These are phyloP conservation scores for Amblyopsis rosae DNA, from an alignment of 2,113 vertebrate species.

Conservation along the genomic window DNA sequence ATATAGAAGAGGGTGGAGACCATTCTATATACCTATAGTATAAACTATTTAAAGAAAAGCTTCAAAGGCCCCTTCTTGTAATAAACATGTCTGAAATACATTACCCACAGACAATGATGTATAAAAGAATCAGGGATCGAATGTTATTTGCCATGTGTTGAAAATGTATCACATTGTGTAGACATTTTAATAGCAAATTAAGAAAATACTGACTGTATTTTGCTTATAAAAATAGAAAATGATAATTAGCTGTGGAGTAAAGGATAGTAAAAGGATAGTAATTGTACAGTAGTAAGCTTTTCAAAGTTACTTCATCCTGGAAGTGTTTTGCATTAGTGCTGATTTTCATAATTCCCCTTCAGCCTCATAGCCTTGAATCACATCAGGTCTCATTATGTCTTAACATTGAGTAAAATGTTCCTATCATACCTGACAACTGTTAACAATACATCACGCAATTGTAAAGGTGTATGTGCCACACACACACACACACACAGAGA, in stretches of 20 bases:
- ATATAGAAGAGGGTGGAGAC: too few relatives aligned
- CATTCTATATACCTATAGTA: not conserved
- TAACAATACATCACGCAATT: constrained; percentile 16
- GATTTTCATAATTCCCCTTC: constrained; percentile 4
- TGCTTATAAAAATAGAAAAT: constrained; percentile 1
- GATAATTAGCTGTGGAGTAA: not conserved
- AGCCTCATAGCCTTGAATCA: constrained; percentile 29
- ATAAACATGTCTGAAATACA: not conserved
- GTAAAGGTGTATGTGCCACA: constrained; percentile 11
- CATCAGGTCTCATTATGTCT: constrained; percentile 29
- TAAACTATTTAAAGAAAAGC: not conserved
- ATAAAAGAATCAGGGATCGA: too few relatives aligned
- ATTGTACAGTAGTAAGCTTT: too few relatives aligned
- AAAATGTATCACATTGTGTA: too few relatives aligned
- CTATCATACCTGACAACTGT: constrained; percentile 25
- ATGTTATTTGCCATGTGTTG: too few relatives aligned
- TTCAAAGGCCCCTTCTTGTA: not conserved
- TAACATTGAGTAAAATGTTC: constrained; percentile 29
- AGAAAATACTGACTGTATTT: too few relatives aligned
- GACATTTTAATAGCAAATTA: too few relatives aligned
- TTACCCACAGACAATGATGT: too few relatives aligned
- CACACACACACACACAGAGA: constrained; percentile 5
- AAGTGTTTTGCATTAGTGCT: constrained; percentile 36
- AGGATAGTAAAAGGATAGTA: not conserved
- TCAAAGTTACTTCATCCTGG: constrained; percentile 47